These are phyloP conservation scores for Portevinia maculata DNA, from an alignment of 2,888 invertebrate genomes.

Conservation along the genomic window DNA sequence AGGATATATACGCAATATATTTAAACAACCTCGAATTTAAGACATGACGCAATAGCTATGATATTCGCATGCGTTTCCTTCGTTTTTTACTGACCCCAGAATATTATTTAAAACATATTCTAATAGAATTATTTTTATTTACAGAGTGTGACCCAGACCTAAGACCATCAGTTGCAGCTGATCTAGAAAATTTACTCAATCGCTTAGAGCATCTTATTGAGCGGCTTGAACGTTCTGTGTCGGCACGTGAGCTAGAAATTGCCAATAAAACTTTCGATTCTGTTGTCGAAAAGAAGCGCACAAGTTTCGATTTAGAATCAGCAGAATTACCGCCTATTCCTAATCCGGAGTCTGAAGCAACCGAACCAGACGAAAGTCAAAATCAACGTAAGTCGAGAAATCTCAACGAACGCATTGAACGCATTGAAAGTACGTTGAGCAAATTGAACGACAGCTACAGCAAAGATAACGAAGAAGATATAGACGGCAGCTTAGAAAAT, in stretches of 20 bases:
- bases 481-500: slow-evolving; percentile 77
- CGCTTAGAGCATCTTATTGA: slow-evolving; percentile 90
- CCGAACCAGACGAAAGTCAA: slow-evolving; percentile 29
- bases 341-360: slow-evolving; percentile 54
- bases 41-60: slow-evolving; percentile 28
- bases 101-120: neutral
- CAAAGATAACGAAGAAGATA: slow-evolving; percentile 74
- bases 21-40: neutral
- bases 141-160: slow-evolving; percentile 84
- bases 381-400: slow-evolving; percentile 65
- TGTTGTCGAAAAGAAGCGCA: slow-evolving; percentile 77
- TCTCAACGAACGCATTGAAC: slow-evolving; percentile 77
- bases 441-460: slow-evolving; percentile 78
- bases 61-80: slow-evolving; percentile 21
- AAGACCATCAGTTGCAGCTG: slow-evolving; percentile 84
- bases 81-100: neutral
- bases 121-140: slow-evolving; percentile 29
- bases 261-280: slow-evolving; percentile 78
- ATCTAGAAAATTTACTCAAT: slow-evolving; percentile 88
- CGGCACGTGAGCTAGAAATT: slow-evolving; percentile 79
- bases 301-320: slow-evolving; percentile 78
- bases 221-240: slow-evolving; percentile 86
- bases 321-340: slow-evolving; percentile 77
- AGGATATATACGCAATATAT: no score
- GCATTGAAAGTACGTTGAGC: slow-evolving; percentile 77